A percentile compares a stretch with the other conserved stretches of the same genome.
Evolutionary conservation across 1,140 invertebrate species (phyloP).

Genomic region (Aradophagus sp.): DNA sequence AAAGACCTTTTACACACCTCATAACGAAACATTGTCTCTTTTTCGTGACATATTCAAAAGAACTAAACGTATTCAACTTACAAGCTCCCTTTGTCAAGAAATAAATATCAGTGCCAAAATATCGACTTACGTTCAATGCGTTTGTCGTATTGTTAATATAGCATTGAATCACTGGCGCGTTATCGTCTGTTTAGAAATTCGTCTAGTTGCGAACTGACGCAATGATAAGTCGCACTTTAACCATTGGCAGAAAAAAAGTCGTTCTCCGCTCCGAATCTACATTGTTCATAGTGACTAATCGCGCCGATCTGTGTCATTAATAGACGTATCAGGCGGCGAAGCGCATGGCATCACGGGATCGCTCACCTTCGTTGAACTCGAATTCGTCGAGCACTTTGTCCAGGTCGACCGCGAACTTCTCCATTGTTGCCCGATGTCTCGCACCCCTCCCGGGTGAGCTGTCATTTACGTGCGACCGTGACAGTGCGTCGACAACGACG

Average conservation of each 20-base stretch:
- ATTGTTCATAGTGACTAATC: conserved; percentile 23
- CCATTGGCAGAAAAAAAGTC: not conserved
- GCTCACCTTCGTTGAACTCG: conserved; percentile 83
- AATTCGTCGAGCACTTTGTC: conserved; percentile 92
- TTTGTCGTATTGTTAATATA: too few relatives aligned
- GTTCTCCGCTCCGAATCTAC: conserved; percentile 2
- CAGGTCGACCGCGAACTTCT: conserved; percentile 86
- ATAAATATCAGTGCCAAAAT: too few relatives aligned
- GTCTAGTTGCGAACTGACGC: too few relatives aligned
- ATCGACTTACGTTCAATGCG: too few relatives aligned
- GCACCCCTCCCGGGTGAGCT: conserved; percentile 30
- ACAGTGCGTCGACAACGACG: conserved; percentile 24
- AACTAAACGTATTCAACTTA: too few relatives aligned
- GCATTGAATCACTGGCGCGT: too few relatives aligned
- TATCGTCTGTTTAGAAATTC: too few relatives aligned
- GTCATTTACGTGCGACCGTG: conserved; percentile 47
- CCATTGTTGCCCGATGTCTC: conserved; percentile 73
- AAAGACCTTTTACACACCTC: too few relatives aligned
- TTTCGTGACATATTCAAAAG: too few relatives aligned
- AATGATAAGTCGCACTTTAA: conserved; percentile 6
- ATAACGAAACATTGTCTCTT: too few relatives aligned
- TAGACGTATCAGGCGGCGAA: not conserved
- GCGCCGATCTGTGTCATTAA: conserved; percentile 1
- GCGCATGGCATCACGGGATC: not conserved
- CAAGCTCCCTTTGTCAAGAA: too few relatives aligned